Evolutionary conservation across 2,888 invertebrate genomes (phyloP).

Genomic region (Drosophila acutilabella): DNA sequence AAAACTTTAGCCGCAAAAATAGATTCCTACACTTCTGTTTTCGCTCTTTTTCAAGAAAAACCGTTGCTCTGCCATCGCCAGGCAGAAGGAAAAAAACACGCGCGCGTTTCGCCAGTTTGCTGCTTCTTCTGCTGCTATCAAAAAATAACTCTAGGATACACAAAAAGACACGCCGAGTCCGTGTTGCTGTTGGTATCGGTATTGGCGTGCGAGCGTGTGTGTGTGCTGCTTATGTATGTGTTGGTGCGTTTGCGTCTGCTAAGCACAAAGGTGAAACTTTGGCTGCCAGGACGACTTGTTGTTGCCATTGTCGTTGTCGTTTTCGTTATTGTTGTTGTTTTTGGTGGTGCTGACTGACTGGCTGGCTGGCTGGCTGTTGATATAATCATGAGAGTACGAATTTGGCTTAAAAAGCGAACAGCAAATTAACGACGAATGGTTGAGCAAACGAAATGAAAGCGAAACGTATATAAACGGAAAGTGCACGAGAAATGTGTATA

Average conservation of each 20-base stretch:
- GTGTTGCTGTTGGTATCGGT: slow-evolving; percentile 35
- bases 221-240: slow-evolving; percentile 19
- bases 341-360: too few relatives aligned
- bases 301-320: slow-evolving; percentile 29
- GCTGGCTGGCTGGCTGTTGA: slow-evolving; percentile 54
- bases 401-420: slow-evolving; percentile 69
- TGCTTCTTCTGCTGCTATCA: slow-evolving; percentile 65
- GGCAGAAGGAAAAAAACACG: slow-evolving; percentile 51
- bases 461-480: slow-evolving; percentile 35
- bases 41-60: slow-evolving; percentile 31
- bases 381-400: slow-evolving; percentile 72
- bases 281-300: slow-evolving; percentile 51
- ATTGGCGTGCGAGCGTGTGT: slow-evolving; percentile 20
- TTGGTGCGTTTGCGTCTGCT: slow-evolving; percentile 42
- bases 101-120: slow-evolving; percentile 48
- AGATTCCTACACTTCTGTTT: slow-evolving; percentile 63
- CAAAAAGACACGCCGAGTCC: slow-evolving; percentile 76
- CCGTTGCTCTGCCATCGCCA: slow-evolving; percentile 23
- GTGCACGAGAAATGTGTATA: slow-evolving; percentile 69
- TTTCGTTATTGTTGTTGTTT: slow-evolving; percentile 21
- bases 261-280: slow-evolving; percentile 75
- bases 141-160: slow-evolving; percentile 79
- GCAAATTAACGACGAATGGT: slow-evolving; percentile 69
- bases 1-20: slow-evolving; percentile 68
- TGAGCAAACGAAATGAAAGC: slow-evolving; percentile 50